These are phyloP conservation scores for Sterrhoptilus dennistouni DNA, from an alignment of 2,113 vertebrate genomes.

Conservation along the genomic window DNA sequence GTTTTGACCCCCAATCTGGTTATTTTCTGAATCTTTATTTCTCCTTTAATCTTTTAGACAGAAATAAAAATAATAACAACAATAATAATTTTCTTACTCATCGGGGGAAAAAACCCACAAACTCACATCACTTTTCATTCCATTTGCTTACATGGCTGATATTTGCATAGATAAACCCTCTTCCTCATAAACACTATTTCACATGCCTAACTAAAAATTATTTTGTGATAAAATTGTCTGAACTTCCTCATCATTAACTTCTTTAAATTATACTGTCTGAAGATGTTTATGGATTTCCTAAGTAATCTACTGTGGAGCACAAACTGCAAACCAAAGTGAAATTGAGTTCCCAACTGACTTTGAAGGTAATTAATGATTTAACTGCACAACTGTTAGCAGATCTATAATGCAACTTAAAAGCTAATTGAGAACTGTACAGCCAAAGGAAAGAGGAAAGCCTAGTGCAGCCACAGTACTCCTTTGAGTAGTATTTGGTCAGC, in stretches of 20 bases:
- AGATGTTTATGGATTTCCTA: conserved; percentile 72
- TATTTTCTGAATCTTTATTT: neutral
- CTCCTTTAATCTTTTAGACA: neutral
- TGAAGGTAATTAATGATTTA: conserved; percentile 75
- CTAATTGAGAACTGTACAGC: conserved; percentile 65
- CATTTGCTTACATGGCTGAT: neutral
- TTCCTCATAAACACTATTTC: conserved; percentile 1
- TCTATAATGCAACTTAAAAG: conserved; percentile 74
- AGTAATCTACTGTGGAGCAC: conserved; percentile 67
- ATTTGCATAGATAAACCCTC: neutral
- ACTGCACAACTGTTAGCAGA: conserved; percentile 69
- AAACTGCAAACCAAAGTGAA: conserved; percentile 73
- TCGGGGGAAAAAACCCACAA: neutral
- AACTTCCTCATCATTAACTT: conserved; percentile 56
- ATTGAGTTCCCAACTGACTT: conserved; percentile 68
- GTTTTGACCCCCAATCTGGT: neutral
- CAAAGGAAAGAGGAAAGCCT: conserved; percentile 45
- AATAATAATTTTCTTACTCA: neutral
- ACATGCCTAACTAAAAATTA: conserved; percentile 59
- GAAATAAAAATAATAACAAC: neutral
- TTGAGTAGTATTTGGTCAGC: conserved; percentile 52
- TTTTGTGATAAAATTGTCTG: conserved; percentile 63
- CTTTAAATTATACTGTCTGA: conserved; percentile 63
- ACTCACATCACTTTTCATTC: neutral
- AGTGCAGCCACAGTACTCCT: conserved; percentile 47